These are phyloP conservation scores for Labeo rohita DNA, from an alignment of 2,113 vertebrate genomes.

Conservation along the genomic window DNA sequence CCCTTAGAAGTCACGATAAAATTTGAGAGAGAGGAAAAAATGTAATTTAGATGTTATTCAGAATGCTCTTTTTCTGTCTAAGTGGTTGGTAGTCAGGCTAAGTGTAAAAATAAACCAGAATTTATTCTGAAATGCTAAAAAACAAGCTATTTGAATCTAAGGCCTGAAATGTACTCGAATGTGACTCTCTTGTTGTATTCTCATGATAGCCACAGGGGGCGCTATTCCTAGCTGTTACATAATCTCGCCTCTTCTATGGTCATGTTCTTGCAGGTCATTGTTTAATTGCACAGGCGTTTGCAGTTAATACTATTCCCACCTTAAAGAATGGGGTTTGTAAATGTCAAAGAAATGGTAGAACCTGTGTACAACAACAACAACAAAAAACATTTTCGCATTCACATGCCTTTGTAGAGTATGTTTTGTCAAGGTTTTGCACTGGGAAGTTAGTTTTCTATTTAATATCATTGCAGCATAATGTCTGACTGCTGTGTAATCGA, in stretches of 20 bases:
- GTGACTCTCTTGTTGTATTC: not conserved
- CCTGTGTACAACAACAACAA: no score
- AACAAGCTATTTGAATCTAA: not conserved
- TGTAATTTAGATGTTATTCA: not conserved
- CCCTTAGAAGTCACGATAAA: not conserved
- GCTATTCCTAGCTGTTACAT: not conserved
- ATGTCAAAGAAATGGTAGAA: not conserved
- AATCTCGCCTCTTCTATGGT: not conserved
- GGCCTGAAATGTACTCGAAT: not conserved
- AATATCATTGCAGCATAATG: not conserved
- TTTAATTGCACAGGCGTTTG: not conserved
- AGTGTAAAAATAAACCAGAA: not conserved
- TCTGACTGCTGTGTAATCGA: not conserved
- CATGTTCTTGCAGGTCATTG: not conserved
- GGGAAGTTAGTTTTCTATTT: not conserved
- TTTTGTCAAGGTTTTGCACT: not conserved
- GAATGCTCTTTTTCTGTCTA: not conserved
- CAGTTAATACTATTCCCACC: not conserved
- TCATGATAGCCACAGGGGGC: not conserved
- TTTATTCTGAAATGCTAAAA: not conserved
- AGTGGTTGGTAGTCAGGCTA: not conserved
- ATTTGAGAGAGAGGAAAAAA: no score
- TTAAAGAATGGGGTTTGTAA: not conserved
- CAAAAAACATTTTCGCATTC: not conserved
- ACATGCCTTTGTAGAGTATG: not conserved